Conservation (phyloP, 2,797 vertebrate genomes). For the Chromobotia macracanthus region DNA sequence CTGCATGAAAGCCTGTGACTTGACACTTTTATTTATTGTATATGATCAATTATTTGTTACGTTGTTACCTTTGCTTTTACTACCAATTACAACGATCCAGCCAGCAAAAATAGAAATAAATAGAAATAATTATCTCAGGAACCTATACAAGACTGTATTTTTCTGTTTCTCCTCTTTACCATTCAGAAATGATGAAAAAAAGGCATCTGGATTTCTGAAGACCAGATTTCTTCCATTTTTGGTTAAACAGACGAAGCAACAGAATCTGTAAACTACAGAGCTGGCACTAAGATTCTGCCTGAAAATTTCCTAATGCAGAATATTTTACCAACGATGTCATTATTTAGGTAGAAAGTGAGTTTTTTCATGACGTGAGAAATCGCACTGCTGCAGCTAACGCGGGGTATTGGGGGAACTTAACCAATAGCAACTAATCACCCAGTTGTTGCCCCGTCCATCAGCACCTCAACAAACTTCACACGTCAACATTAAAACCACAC, state of each 20-base stretch:
- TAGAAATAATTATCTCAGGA: too few species aligned
- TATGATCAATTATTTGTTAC: too few species aligned
- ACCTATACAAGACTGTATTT: not conserved
- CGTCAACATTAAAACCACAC: conserved; percentile 25
- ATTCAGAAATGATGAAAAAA: not conserved
- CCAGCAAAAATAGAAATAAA: too few species aligned
- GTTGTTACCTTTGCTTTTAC: too few species aligned
- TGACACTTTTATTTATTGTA: too few species aligned
- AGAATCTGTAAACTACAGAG: not conserved
- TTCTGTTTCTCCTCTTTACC: not conserved
- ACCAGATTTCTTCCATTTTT: not conserved
- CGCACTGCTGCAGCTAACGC: conserved; percentile 1
- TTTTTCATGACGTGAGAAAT: not conserved
- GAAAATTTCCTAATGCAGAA: too few species aligned
- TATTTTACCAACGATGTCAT: too few species aligned
- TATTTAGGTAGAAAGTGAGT: not conserved
- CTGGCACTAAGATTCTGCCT: not conserved
- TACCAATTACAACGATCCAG: too few species aligned
- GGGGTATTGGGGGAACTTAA: conserved; percentile 3
- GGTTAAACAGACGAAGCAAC: not conserved
- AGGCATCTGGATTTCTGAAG: not conserved
- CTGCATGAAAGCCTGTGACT: too few species aligned
- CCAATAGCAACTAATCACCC: conserved; percentile 6
- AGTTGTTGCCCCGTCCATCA: not conserved
- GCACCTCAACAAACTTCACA: conserved; percentile 46